These are phyloP conservation scores for Arbacia lixula DNA, from an alignment of 53 echinoderm and acorn worm species.

Conservation along the genomic window DNA sequence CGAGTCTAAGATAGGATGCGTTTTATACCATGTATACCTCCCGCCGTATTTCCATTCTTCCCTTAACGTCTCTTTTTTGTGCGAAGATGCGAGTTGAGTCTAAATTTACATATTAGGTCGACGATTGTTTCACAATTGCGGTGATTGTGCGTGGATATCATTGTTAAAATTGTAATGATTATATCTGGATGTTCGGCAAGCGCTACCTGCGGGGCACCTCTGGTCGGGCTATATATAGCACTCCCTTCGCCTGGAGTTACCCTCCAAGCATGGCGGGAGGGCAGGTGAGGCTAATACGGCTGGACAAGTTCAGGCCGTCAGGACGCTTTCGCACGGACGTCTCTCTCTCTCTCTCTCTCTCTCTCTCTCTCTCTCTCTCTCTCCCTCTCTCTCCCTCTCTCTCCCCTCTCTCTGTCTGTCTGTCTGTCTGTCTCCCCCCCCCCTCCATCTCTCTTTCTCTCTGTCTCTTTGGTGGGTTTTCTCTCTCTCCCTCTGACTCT, in stretches of 20 bases:
- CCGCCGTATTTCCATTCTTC: neutral
- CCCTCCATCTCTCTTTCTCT: too few relatives aligned
- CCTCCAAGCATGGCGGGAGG: conserved; percentile 16
- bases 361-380: neutral
- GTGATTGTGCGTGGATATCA: neutral
- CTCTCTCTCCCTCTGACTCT: neutral
- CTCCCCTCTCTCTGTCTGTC: neutral
- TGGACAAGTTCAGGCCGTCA: conserved; percentile 39
- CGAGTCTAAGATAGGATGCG: conserved; percentile 5
- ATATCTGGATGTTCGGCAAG: neutral
- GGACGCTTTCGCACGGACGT: neutral
- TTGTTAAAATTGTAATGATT: neutral
- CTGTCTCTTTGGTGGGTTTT: too few relatives aligned
- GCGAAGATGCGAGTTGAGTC: too few relatives aligned
- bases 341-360: neutral
- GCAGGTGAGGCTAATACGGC: conserved; percentile 13
- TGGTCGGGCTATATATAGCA: conserved; percentile 32
- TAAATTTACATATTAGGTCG: conserved; percentile 13
- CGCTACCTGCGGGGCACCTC: conserved; percentile 23
- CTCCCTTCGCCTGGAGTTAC: neutral
- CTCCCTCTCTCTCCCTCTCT: neutral
- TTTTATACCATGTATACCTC: neutral
- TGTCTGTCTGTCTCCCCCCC: too few relatives aligned
- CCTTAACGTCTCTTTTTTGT: conserved; percentile 23
- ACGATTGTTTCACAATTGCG: conserved; percentile 40